Conservation (phyloP, 1,140 invertebrate species). For the Gyrodactylus salaris region DNA sequence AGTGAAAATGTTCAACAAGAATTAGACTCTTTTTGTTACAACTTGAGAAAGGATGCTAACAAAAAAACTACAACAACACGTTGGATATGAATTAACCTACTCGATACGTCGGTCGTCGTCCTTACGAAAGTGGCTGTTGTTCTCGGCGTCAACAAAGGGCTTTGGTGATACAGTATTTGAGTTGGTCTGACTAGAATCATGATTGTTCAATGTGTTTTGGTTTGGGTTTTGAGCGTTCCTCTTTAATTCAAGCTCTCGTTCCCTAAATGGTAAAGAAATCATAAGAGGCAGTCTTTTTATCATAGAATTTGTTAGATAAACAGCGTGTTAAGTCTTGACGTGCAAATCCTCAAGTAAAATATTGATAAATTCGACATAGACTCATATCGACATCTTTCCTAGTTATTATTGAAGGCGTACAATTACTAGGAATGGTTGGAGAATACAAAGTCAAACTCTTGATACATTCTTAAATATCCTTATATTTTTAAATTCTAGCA, state of each 20-base stretch:
- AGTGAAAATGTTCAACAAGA: neutral
- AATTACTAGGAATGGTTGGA: no score
- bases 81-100: neutral
- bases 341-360: no score
- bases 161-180: neutral
- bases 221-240: neutral
- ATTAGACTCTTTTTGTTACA: neutral
- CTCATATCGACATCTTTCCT: no score
- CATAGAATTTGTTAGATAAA: no score
- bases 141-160: neutral
- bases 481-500: no score
- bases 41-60: neutral
- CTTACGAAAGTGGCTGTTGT: neutral
- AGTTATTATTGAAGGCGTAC: neutral
- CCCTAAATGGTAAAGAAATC: neutral
- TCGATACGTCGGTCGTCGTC: neutral
- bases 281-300: no score
- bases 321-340: no score
- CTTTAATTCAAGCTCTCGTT: neutral
- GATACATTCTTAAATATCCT: no score
- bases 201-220: neutral
- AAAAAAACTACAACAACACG: neutral
- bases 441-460: no score
- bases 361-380: no score
- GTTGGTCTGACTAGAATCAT: neutral